These are phyloP conservation scores for Zootermopsis nevadensis DNA, from an alignment of 2,888 invertebrate genomes.

Conservation along the genomic window DNA sequence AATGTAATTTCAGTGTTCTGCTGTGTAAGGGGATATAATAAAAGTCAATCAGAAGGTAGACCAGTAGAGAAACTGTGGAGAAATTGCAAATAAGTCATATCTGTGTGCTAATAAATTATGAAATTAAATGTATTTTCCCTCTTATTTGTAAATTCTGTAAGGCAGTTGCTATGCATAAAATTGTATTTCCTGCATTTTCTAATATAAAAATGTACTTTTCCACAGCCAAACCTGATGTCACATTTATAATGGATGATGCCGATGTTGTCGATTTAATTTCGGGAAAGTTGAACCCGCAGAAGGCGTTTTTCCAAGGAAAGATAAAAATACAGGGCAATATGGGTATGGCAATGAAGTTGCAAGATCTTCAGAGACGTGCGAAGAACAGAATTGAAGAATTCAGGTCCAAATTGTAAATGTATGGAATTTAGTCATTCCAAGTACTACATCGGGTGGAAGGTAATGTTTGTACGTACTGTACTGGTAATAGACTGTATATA, in stretches of 20 bases:
- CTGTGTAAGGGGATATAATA: too few species aligned
- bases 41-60: too few species aligned
- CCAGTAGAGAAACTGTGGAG: too few species aligned
- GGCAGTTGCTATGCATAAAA: too few species aligned
- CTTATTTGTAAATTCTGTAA: neutral
- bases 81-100: too few species aligned
- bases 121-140: neutral
- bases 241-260: conserved; percentile 87
- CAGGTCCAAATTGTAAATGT: conserved; percentile 74
- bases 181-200: neutral
- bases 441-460: neutral
- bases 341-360: conserved; percentile 94
- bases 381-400: conserved; percentile 78
- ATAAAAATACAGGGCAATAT: conserved; percentile 97
- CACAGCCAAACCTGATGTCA: conserved; percentile 88
- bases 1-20: too few species aligned
- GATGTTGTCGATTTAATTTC: conserved; percentile 89
- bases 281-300: conserved; percentile 94
- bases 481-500: neutral
- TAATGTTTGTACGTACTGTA: neutral
- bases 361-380: conserved; percentile 82
- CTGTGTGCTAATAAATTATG: too few species aligned
- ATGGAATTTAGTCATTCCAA: neutral
- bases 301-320: conserved; percentile 96
- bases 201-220: conserved; percentile 47